A percentile compares a stretch with the other conserved stretches of the same genome.
phyloP scores from a whole-genome alignment of 2,113 vertebrate species.

The Myotis brandtii region DNA sequence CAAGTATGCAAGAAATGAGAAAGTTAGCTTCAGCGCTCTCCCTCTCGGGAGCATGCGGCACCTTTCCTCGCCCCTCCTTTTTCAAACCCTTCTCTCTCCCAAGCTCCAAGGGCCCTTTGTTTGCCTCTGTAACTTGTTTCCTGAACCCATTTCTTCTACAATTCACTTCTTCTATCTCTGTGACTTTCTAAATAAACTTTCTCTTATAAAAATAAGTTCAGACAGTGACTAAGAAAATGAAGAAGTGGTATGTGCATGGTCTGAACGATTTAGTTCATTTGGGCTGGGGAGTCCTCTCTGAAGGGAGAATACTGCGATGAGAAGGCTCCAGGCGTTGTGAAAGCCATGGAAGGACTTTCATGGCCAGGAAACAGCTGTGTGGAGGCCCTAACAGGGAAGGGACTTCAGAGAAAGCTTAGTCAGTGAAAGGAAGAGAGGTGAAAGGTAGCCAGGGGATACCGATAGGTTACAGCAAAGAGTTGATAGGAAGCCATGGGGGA shows the following conservation, averaged over 20 bases:
- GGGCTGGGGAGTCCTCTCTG: background rate
- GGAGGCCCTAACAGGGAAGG: background rate
- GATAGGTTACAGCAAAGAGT: background rate
- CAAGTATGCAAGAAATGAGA: background rate
- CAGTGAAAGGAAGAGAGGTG: background rate
- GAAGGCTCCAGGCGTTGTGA: background rate
- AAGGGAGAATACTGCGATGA: background rate
- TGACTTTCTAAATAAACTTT: too few relatives aligned
- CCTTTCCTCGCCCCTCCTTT: too few relatives aligned
- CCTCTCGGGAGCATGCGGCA: background rate
- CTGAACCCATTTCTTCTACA: background rate
- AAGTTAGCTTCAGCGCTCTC: background rate
- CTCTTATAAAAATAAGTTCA: background rate
- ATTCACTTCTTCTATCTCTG: background rate
- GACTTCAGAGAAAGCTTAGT: background rate
- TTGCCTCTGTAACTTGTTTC: background rate
- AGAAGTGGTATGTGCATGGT: background rate
- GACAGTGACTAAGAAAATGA: background rate
- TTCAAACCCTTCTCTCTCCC: background rate
- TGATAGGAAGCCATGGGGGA: background rate
- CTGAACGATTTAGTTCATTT: background rate
- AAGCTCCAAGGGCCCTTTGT: too few relatives aligned
- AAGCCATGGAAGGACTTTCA: background rate
- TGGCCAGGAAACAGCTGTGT: background rate
- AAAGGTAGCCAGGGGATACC: background rate